These are phyloP conservation scores for Nematostella vectensis DNA, from an alignment of 92 coral and sea anemone species.

Conservation along the genomic window DNA sequence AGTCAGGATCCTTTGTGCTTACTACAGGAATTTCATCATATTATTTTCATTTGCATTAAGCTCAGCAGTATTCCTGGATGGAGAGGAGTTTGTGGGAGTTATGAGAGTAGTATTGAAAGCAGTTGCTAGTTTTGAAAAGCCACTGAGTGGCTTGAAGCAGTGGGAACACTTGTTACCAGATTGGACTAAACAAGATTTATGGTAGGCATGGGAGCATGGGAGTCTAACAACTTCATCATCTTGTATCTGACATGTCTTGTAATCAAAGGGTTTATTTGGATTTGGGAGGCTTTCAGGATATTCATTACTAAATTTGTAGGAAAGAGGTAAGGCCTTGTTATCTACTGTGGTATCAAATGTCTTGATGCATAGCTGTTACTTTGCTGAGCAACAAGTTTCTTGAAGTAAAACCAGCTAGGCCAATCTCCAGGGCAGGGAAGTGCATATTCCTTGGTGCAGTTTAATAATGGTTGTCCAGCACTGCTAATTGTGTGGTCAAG, in stretches of 20 bases:
- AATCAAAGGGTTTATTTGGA: constrained; percentile 10
- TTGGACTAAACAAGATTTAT: constrained; percentile 1
- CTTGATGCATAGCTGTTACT: constrained; percentile 3
- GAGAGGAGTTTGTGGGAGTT: constrained; percentile 5
- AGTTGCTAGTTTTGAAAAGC: neutral
- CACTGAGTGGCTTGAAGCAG: constrained; percentile 11
- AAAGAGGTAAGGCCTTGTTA: constrained; percentile 14
- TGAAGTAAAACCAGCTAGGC: constrained; percentile 50
- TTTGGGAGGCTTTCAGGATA: constrained; percentile 3
- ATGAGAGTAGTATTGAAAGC: constrained; percentile 7
- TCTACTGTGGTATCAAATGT: constrained; percentile 18
- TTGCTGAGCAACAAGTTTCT: constrained; percentile 35
- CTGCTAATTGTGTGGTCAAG: constrained; percentile 6
- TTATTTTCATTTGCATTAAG: neutral
- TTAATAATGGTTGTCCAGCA: constrained; percentile 2
- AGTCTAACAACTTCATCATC: constrained; percentile 9
- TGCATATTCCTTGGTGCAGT: constrained; percentile 13
- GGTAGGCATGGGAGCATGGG: constrained; percentile 23
- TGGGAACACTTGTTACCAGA: constrained; percentile 11
- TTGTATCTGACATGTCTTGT: neutral
- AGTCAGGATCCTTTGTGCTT: constrained; percentile 10
- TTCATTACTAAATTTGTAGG: constrained; percentile 6
- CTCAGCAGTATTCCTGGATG: neutral
- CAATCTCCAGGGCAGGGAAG: constrained; percentile 49
- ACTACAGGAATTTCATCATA: constrained; percentile 7